A percentile compares a stretch with the other conserved stretches of the same genome.
phyloP scores from a whole-genome alignment of 2,888 invertebrate genomes.

The Caenorhabditis uteleia region DNA sequence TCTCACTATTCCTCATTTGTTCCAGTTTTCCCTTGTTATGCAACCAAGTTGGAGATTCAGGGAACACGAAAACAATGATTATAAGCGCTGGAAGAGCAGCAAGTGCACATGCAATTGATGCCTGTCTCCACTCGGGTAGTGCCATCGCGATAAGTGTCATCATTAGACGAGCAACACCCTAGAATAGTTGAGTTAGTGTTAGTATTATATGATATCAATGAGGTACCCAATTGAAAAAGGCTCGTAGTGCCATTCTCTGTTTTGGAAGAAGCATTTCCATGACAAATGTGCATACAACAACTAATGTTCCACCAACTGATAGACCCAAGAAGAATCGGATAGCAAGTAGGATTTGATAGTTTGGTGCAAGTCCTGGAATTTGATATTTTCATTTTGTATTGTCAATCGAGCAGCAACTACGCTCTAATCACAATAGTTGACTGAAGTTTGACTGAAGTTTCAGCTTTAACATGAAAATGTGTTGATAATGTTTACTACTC shows the following conservation, averaged over 20 bases:
- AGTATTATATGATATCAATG: background rate
- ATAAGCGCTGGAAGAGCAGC: constrained; percentile 62
- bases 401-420: no score
- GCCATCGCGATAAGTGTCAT: constrained; percentile 61
- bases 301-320: constrained; percentile 61
- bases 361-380: constrained; percentile 31
- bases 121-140: constrained; percentile 63
- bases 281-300: constrained; percentile 67
- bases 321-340: constrained; percentile 53
- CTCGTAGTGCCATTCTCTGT: constrained; percentile 67
- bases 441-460: no score
- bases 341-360: constrained; percentile 27
- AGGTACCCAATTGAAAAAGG: constrained; percentile 68
- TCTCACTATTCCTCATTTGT: constrained; percentile 62
- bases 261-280: constrained; percentile 69
- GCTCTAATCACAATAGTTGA: background rate
- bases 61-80: constrained; percentile 65
- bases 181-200: background rate
- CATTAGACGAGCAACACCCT: constrained; percentile 61
- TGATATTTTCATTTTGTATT: background rate
- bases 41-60: constrained; percentile 68
- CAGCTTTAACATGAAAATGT: no score
- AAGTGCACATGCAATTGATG: constrained; percentile 61
- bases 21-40: constrained; percentile 57
- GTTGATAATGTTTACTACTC: no score